These are phyloP conservation scores for Polietes domitor DNA, from an alignment of 2,888 invertebrate genomes.

Conservation along the genomic window DNA sequence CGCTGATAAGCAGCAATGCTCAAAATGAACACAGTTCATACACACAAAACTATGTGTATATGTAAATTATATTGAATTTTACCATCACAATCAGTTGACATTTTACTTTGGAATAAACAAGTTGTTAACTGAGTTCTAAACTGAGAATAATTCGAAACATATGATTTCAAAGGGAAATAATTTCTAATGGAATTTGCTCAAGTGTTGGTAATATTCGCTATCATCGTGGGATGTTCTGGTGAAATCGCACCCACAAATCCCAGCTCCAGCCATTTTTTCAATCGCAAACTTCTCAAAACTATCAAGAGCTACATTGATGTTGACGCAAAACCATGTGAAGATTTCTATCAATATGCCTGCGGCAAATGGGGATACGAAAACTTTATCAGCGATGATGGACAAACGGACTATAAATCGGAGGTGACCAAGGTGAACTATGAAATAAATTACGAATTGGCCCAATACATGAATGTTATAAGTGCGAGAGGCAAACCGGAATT, in stretches of 20 bases:
- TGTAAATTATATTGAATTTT: not conserved
- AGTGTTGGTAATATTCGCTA: not conserved
- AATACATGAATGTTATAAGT: not conserved
- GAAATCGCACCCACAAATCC: not conserved
- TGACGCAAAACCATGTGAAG: constrained; percentile 62
- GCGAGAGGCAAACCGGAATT: not conserved
- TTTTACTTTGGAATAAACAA: not conserved
- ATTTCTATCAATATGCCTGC: constrained; percentile 67
- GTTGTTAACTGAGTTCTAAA: not conserved
- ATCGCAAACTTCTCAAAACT: not conserved
- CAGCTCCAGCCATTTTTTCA: not conserved
- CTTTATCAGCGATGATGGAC: not conserved
- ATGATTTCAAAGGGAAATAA: no score
- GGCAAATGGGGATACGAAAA: constrained; percentile 64
- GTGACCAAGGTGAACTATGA: not conserved
- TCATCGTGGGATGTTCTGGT: not conserved
- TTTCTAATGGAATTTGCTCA: not conserved
- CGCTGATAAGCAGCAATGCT: not conserved
- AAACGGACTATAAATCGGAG: not conserved
- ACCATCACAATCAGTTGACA: not conserved
- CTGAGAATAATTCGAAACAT: no score
- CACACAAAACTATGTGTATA: not conserved
- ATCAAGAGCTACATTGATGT: constrained; percentile 48
- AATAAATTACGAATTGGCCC: not conserved
- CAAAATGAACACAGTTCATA: not conserved